Conservation (phyloP, 1,140 invertebrate species). For the Eupristina koningsbergeri region DNA sequence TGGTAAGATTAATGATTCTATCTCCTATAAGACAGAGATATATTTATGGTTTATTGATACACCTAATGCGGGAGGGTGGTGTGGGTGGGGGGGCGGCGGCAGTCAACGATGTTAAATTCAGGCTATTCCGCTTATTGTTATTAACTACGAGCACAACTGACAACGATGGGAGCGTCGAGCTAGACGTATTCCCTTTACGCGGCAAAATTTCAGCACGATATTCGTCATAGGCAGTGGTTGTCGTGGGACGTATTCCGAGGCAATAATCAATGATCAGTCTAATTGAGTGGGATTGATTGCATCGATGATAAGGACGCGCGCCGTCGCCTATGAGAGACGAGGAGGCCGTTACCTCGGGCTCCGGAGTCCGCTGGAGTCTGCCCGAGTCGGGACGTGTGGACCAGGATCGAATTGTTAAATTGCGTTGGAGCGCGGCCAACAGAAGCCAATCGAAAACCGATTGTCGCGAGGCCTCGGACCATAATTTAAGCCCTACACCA, state of each 20-base stretch:
- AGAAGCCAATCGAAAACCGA: constrained; percentile 57
- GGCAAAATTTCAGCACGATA: constrained; percentile 41
- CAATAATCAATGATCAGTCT: constrained; percentile 74
- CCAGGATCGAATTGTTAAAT: constrained; percentile 62
- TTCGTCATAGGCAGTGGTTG: constrained; percentile 4
- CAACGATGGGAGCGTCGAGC: neutral
- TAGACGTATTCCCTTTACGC: constrained; percentile 29
- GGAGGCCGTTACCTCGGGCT: constrained; percentile 51
- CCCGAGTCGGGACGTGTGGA: constrained; percentile 63
- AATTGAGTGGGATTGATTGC: constrained; percentile 73
- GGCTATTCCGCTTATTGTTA: constrained; percentile 16
- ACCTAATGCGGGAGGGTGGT: neutral
- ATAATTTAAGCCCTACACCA: constrained; percentile 15
- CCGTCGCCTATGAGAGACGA: constrained; percentile 43
- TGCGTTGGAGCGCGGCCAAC: neutral
- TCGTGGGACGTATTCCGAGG: constrained; percentile 50
- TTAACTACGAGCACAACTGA: constrained; percentile 7
- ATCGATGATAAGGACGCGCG: constrained; percentile 69
- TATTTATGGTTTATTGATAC: neutral
- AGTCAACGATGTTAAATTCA: neutral
- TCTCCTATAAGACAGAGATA: neutral
- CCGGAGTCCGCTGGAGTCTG: too few species aligned
- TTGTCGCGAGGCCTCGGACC: constrained; percentile 27
- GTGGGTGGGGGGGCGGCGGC: too few species aligned
- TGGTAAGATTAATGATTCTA: constrained; percentile 1